Evolutionary conservation across 2,888 invertebrate species (phyloP), one percentile per base, ranked within the genome.

Genomic region (Amblyjoppa fuscipennis): DNA sequence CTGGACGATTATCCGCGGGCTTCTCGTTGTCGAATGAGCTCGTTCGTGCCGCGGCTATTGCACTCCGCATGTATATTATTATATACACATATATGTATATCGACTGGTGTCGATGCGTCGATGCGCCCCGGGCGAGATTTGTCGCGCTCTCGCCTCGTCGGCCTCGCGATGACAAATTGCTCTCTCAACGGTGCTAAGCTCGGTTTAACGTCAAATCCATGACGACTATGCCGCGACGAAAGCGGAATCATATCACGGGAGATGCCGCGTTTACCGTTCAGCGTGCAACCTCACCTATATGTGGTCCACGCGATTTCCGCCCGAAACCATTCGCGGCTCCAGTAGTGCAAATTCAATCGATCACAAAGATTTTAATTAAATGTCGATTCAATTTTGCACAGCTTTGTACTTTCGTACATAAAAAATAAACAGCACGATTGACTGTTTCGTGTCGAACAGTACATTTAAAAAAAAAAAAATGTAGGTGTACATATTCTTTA

Each of bases 141-240:
- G 91, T 92, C 91, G 90, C 89, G 82, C 81, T 68, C 70, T 70
- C 81, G 91, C 90, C 88, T 89, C 89, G 89, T 90, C 89, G 89
- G 88, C 87, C 88, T 87, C 87, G 78, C 88, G 89, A 88, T 89
- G 92, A 92, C 92, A 91, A 92, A 92, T 92, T 89, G 90, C 80
- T 74, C 31, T 51, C 73, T 81, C 34, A 53, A 41, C 80, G 41
- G 13, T 41, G 64, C 31, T 5, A 59, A 6, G 66, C 51, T 34
- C 56, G 77, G 68, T 83, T 81, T 68, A 76, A 73, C 76, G 73
- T 38, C 38, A 68, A 81, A 45, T 51, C 68, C 53, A 59, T 69
- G 16, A 68, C 59, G 49, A 51, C 76, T 66, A 66, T 66, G 76
- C 66, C 59, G 45, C 68, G 78, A 74, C 61, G 70, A 75, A 80